Conservation (phyloP, 1,140 invertebrate genomes). For the Drosophila kohkoa region DNA sequence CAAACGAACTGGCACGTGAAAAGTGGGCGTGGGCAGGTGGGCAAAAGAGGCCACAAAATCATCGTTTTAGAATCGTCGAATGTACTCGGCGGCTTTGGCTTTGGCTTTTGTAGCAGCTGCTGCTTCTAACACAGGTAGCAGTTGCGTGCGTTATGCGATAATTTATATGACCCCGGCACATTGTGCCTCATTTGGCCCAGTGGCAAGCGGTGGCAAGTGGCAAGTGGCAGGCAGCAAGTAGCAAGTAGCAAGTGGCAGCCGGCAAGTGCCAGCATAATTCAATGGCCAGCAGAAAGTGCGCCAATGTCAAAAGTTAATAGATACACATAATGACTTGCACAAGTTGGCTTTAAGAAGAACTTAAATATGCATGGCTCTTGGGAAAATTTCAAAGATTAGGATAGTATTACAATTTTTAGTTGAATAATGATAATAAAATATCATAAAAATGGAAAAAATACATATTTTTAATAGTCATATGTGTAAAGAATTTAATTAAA, state of each 20-base stretch:
- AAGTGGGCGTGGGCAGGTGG: constrained; percentile 4
- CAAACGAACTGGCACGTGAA: constrained; percentile 56
- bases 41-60: constrained; percentile 8
- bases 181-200: constrained; percentile 41
- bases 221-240: constrained; percentile 1
- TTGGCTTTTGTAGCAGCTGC: background rate
- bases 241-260: background rate
- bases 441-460: no score
- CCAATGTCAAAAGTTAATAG: background rate
- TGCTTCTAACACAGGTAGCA: constrained; percentile 18
- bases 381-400: no score
- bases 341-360: background rate
- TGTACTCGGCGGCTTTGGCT: background rate
- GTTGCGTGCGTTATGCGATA: constrained; percentile 49
- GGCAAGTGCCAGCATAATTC: constrained; percentile 20
- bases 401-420: no score
- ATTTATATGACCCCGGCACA: constrained; percentile 53
- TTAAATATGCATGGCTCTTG: background rate
- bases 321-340: background rate
- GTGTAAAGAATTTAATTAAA: no score
- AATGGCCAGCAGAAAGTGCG: constrained; percentile 6
- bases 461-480: no score
- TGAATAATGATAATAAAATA: no score
- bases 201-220: background rate
- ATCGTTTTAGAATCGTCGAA: constrained; percentile 7